Conservation (phyloP, 2,888 invertebrate genomes). For the Byasa hedistus region DNA sequence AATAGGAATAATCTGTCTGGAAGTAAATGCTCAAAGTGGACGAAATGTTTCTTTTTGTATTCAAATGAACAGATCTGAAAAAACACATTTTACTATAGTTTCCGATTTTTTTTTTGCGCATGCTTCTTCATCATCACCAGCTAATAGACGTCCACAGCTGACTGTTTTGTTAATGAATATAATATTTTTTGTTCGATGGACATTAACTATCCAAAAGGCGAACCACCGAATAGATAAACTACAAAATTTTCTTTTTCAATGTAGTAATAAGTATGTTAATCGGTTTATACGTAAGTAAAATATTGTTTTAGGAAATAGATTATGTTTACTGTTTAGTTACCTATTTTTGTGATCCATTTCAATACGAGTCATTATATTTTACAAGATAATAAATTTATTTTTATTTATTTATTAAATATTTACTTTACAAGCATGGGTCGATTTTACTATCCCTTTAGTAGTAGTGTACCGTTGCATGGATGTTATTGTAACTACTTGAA, state of each 20-base stretch:
- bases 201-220: neutral
- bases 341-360: slow-evolving; percentile 49
- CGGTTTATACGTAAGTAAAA: slow-evolving; percentile 20
- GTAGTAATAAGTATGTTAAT: slow-evolving; percentile 21
- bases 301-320: slow-evolving; percentile 27
- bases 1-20: slow-evolving; percentile 20
- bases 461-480: slow-evolving; percentile 78
- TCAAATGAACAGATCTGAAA: too few relatives aligned
- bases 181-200: neutral
- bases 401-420: slow-evolving; percentile 29
- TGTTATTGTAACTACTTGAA: slow-evolving; percentile 76
- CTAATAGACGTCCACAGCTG: too few relatives aligned
- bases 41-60: too few relatives aligned
- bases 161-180: too few relatives aligned
- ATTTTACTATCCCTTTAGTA: slow-evolving; percentile 70
- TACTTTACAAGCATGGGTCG: slow-evolving; percentile 68
- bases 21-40: slow-evolving; percentile 8
- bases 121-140: neutral
- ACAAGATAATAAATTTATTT: slow-evolving; percentile 36
- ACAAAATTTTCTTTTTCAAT: slow-evolving; percentile 8
- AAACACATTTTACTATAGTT: too few relatives aligned
- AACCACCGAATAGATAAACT: slow-evolving; percentile 15
- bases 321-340: slow-evolving; percentile 42
- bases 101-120: neutral
- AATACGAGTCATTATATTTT: slow-evolving; percentile 38